A percentile compares a stretch with the other conserved stretches of the same genome.
Evolutionary conservation across 2,888 invertebrate genomes (phyloP).

Genomic region (Acleris emargana): DNA sequence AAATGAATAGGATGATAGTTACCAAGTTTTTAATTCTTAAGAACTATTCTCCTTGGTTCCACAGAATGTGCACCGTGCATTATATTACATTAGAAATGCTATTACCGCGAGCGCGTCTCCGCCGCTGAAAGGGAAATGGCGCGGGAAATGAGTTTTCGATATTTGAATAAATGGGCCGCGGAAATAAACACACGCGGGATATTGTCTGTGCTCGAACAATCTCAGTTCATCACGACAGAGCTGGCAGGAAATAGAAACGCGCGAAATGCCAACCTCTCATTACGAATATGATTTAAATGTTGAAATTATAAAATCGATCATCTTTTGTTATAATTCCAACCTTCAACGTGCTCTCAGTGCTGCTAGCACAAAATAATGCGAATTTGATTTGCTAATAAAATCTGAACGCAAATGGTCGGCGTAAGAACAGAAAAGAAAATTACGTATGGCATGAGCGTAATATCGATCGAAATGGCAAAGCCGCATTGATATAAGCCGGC

Average conservation of each 20-base stretch:
- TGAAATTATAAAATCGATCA: background rate
- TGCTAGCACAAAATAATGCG: slow-evolving; percentile 5
- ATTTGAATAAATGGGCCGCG: slow-evolving; percentile 74
- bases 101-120: slow-evolving; percentile 43
- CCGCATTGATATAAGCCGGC: slow-evolving; percentile 67
- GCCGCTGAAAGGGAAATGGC: slow-evolving; percentile 63
- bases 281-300: slow-evolving; percentile 2
- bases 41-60: background rate
- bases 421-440: slow-evolving; percentile 54
- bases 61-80: slow-evolving; percentile 5
- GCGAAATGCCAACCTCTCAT: slow-evolving; percentile 13
- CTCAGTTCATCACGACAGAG: slow-evolving; percentile 46
- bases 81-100: slow-evolving; percentile 38
- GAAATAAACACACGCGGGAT: slow-evolving; percentile 78
- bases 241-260: slow-evolving; percentile 51
- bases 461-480: slow-evolving; percentile 71
- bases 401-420: slow-evolving; percentile 46
- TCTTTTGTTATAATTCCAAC: no score
- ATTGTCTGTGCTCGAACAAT: slow-evolving; percentile 68
- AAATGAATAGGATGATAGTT: background rate
- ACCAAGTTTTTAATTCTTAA: background rate
- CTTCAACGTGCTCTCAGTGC: no score
- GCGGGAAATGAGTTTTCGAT: slow-evolving; percentile 77
- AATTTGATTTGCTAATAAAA: slow-evolving; percentile 36
- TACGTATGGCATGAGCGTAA: slow-evolving; percentile 71